Conservation (phyloP, 2,888 invertebrate genomes). For the Cerastis rubricosa region DNA sequence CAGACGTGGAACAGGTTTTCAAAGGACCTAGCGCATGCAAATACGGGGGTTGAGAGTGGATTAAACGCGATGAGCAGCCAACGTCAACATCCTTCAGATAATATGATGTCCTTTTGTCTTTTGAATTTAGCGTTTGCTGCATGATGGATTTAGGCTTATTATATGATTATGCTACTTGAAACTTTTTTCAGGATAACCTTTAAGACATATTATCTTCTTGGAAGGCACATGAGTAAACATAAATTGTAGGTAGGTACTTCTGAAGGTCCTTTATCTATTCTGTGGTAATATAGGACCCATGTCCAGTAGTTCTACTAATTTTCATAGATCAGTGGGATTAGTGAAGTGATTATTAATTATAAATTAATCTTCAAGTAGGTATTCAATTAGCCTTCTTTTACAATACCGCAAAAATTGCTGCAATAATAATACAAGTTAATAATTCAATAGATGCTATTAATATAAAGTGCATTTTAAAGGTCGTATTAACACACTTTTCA, state of each 20-base stretch:
- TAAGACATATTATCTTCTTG: too few species aligned
- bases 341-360: not conserved
- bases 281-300: not conserved
- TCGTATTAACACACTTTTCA: conserved; percentile 54
- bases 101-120: not conserved
- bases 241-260: not conserved
- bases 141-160: not conserved
- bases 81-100: not conserved
- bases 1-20: not conserved
- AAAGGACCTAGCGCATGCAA: not conserved
- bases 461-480: conserved; percentile 40
- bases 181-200: not conserved
- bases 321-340: not conserved
- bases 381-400: conserved; percentile 29
- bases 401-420: not conserved
- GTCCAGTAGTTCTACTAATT: not conserved
- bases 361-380: not conserved
- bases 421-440: conserved; percentile 34
- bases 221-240: not conserved
- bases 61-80: too few species aligned
- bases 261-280: not conserved
- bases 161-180: too few species aligned
- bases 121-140: not conserved
- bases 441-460: conserved; percentile 31
- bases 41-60: too few species aligned